Evolutionary conservation across 1,140 invertebrate species (phyloP).

Genomic region (Mesaphorura yosii): DNA sequence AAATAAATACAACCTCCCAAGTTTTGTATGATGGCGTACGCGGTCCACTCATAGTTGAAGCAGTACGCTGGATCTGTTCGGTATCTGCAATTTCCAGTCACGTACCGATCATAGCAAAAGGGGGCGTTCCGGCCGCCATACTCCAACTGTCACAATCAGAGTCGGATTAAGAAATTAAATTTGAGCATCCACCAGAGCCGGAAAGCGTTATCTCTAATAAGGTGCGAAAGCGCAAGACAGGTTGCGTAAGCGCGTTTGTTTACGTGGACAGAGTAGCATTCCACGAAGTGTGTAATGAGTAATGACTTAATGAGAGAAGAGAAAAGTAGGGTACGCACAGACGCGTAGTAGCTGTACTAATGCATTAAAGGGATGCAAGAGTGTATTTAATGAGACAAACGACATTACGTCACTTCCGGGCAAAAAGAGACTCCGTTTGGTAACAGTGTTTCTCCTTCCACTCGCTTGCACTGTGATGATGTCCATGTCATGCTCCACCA

Average conservation of each 20-base stretch:
- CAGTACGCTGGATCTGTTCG: conserved; percentile 20
- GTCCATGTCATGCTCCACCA: background rate
- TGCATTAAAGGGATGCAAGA: too few species aligned
- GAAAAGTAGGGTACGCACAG: too few species aligned
- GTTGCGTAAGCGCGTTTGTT: too few species aligned
- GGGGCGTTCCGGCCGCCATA: background rate
- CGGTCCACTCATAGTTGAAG: conserved; percentile 23
- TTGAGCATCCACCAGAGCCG: too few species aligned
- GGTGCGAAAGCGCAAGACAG: too few species aligned
- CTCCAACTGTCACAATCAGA: background rate
- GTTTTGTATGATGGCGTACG: conserved; percentile 22
- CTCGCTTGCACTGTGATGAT: conserved; percentile 9
- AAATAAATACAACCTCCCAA: conserved; percentile 4
- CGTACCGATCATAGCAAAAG: conserved; percentile 22
- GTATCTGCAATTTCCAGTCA: conserved; percentile 23
- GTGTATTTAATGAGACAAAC: too few species aligned
- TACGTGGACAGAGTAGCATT: too few species aligned
- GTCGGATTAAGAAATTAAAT: too few species aligned
- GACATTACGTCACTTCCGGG: conserved; percentile 10
- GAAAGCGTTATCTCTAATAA: too few species aligned
- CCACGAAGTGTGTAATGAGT: too few species aligned
- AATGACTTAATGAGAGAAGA: too few species aligned
- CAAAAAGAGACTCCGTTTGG: conserved; percentile 14
- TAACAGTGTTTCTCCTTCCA: conserved; percentile 5
- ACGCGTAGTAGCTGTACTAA: too few species aligned